phyloP scores from a whole-genome alignment of 2,113 vertebrate species.

The Epinephelus moara region DNA sequence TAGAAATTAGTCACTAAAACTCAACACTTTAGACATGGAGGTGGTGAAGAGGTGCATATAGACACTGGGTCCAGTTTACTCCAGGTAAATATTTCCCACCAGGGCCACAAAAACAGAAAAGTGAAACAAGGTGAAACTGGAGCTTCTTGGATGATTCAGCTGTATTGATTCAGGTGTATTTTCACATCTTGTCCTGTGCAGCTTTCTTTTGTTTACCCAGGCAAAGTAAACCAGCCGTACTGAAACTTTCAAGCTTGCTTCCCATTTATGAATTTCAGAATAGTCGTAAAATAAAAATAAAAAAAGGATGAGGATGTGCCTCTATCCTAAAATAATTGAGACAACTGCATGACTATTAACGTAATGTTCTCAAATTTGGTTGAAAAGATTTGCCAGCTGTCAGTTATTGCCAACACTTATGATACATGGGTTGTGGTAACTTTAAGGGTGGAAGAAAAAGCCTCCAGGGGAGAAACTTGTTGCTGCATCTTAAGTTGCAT shows the following conservation, averaged over 20 bases:
- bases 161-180: constrained; percentile 48
- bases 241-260: neutral
- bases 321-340: neutral
- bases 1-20: neutral
- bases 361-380: neutral
- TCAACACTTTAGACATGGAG: neutral
- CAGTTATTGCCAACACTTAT: neutral
- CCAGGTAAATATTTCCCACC: constrained; percentile 27
- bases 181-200: constrained; percentile 37
- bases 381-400: neutral
- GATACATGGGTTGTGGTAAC: neutral
- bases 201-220: constrained; percentile 1
- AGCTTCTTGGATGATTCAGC: constrained; percentile 48
- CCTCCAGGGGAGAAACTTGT: neutral
- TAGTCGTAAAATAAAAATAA: neutral
- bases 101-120: constrained; percentile 11
- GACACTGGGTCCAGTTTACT: constrained; percentile 9
- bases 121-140: neutral
- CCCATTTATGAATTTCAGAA: neutral
- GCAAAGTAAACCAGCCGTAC: neutral
- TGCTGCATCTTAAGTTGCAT: neutral
- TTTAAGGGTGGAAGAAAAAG: neutral
- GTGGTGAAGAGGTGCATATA: neutral
- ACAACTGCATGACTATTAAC: neutral
- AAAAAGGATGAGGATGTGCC: neutral